Evolutionary conservation across 2,113 vertebrate species (phyloP).

Genomic region (Rhea americana): DNA sequence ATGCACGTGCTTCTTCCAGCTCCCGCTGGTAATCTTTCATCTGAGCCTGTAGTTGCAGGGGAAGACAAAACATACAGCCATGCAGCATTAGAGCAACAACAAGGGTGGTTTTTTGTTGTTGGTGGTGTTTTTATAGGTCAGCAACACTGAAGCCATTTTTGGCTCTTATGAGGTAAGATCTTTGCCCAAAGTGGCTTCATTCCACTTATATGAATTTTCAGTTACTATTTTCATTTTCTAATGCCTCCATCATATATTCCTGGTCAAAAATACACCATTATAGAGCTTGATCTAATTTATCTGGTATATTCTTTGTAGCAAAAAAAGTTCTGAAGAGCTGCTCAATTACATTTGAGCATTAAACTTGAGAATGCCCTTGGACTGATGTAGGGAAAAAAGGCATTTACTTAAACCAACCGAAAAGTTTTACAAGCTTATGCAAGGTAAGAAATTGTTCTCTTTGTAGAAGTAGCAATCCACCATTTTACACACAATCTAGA

Average conservation of each 20-base stretch:
- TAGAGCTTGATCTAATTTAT: neutral
- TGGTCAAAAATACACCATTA: neutral
- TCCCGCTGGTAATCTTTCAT: constrained; percentile 98
- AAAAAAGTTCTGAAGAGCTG: neutral
- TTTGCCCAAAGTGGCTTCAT: neutral
- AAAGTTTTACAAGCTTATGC: neutral
- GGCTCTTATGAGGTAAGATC: neutral
- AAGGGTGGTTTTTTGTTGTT: no score
- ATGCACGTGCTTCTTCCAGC: constrained; percentile 92
- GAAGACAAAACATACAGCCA: neutral
- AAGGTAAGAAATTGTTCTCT: neutral
- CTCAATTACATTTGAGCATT: neutral
- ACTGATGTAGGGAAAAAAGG: neutral
- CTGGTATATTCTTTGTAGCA: neutral
- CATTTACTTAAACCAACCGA: neutral
- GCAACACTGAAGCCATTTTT: neutral
- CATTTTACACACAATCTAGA: neutral
- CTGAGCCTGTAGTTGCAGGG: constrained; percentile 81
- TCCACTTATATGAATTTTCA: neutral
- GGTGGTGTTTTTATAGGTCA: neutral
- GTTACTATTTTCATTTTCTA: neutral
- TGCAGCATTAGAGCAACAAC: neutral
- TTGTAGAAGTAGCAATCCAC: neutral
- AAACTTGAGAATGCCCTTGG: neutral
- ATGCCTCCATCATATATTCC: neutral